Percentiles rank a stretch among this genome's conserved stretches.
Evolutionary conservation across 2,797 vertebrate genomes (phyloP).

Genomic region (Poeciliopsis turneri): DNA sequence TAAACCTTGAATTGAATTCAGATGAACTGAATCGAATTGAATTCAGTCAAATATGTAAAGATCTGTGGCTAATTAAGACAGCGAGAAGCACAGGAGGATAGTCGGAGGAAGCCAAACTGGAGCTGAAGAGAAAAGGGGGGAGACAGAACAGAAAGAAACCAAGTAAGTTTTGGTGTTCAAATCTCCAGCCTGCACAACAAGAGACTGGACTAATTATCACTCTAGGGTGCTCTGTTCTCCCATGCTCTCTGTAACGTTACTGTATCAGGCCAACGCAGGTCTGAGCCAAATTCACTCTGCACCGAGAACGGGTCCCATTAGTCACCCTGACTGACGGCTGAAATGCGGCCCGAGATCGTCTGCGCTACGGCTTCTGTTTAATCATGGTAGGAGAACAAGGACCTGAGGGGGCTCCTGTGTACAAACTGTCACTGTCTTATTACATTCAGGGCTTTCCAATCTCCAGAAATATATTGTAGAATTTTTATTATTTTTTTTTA

Average conservation of each 20-base stretch:
- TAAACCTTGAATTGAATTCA: constrained; percentile 39
- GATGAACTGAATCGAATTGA: constrained; percentile 34
- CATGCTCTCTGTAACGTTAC: constrained; percentile 41
- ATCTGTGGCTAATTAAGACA: constrained; percentile 56
- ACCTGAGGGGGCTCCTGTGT: not conserved
- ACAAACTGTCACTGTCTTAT: not conserved
- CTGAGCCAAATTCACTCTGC: constrained; percentile 50
- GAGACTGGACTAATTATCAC: constrained; percentile 74
- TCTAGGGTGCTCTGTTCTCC: constrained; percentile 64
- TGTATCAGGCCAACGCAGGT: constrained; percentile 42
- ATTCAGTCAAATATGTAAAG: constrained; percentile 37
- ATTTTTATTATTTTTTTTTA: not conserved
- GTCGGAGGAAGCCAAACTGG: constrained; percentile 36
- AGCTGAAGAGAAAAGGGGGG: constrained; percentile 28
- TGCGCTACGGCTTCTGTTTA: constrained; percentile 30
- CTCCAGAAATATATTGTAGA: not conserved
- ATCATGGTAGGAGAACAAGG: constrained; percentile 17
- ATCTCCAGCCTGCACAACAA: constrained; percentile 47
- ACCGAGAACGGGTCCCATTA: constrained; percentile 30
- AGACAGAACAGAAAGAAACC: constrained; percentile 37
- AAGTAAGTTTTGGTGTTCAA: constrained; percentile 47
- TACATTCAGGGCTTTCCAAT: not conserved
- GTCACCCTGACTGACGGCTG: constrained; percentile 40
- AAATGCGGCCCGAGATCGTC: constrained; percentile 29
- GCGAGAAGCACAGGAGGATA: constrained; percentile 22